phyloP scores from a whole-genome alignment of 2,113 vertebrate genomes.

The Triplophysa dalaica region DNA sequence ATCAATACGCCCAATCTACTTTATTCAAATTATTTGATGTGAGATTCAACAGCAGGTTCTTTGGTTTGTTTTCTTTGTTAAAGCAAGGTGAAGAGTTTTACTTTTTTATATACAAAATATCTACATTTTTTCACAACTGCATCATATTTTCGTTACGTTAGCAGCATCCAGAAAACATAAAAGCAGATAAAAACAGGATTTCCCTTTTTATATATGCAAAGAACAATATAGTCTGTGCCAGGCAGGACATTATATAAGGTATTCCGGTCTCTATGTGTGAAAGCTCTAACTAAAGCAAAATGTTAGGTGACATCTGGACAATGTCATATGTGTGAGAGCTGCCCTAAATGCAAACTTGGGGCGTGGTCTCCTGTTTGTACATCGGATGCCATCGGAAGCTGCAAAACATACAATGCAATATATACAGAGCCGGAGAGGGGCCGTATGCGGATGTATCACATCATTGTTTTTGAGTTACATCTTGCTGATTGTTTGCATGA shows the following conservation, averaged over 20 bases:
- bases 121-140: not conserved
- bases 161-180: not conserved
- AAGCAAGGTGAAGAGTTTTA: not conserved
- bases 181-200: not conserved
- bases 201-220: not conserved
- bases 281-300: not conserved
- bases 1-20: too few species aligned
- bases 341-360: not conserved
- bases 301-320: slow-evolving; percentile 8
- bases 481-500: not conserved
- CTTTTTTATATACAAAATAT: not conserved
- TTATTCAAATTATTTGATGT: too few species aligned
- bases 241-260: not conserved
- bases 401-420: not conserved
- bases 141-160: not conserved
- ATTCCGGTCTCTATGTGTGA: not conserved
- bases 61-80: not conserved
- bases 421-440: not conserved
- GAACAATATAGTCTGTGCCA: not conserved
- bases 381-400: not conserved
- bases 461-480: not conserved
- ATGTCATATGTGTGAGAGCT: slow-evolving; percentile 2
- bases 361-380: not conserved
- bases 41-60: not conserved
- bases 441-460: not conserved